phyloP scores from a whole-genome alignment of 2,797 vertebrate species.

The Pangasius sanitwongsei region DNA sequence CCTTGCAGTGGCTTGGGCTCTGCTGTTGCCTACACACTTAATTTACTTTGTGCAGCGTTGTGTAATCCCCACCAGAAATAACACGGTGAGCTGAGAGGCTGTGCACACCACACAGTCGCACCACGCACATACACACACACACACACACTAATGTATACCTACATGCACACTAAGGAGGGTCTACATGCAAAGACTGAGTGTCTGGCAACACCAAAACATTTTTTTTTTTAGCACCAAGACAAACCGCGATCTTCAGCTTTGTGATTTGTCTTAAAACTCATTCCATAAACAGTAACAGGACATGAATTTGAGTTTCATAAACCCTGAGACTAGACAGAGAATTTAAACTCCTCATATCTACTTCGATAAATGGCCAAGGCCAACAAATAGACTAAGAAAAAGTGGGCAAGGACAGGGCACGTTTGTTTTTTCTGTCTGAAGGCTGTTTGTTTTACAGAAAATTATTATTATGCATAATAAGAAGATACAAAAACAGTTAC shows the following conservation, averaged over 20 bases:
- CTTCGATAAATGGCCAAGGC: not conserved
- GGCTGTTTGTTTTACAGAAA: not conserved
- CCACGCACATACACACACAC: too few species aligned
- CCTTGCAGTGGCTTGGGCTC: slow-evolving; percentile 36
- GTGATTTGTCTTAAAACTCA: not conserved
- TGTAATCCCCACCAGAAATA: slow-evolving; percentile 52
- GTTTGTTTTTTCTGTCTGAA: not conserved
- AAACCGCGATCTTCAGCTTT: not conserved
- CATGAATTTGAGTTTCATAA: not conserved
- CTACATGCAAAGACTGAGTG: not conserved
- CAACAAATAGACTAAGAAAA: not conserved
- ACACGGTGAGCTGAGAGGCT: slow-evolving; percentile 28
- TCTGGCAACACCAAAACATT: not conserved
- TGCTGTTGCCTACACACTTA: slow-evolving; percentile 38
- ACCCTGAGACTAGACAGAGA: not conserved
- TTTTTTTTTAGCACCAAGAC: not conserved
- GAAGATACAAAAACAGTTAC: too few species aligned
- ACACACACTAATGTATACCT: not conserved
- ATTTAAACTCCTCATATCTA: slow-evolving; percentile 3
- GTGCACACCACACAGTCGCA: not conserved
- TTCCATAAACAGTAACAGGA: not conserved
- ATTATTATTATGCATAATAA: not conserved
- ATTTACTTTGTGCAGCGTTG: slow-evolving; percentile 46
- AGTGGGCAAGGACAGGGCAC: not conserved
- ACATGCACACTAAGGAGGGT: not conserved